phyloP scores from a whole-genome alignment of 2,113 vertebrate genomes.

The Thymallus thymallus region DNA sequence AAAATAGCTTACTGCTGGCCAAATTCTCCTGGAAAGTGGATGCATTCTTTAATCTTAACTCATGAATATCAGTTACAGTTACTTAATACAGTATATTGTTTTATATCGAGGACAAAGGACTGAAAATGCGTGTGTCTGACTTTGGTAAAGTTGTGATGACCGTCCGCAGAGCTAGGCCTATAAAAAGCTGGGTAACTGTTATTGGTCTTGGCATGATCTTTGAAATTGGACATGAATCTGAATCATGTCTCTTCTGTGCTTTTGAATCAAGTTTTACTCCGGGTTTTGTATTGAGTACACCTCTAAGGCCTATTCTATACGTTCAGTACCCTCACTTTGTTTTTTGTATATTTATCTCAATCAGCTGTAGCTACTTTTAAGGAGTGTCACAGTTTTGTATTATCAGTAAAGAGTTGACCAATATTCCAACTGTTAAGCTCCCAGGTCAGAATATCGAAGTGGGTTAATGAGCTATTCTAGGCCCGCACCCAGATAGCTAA shows the following conservation, averaged over 20 bases:
- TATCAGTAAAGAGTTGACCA: constrained; percentile 37
- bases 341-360: constrained; percentile 37
- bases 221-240: background rate
- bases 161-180: background rate
- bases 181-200: background rate
- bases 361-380: constrained; percentile 35
- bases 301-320: background rate
- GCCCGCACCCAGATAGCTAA: constrained; percentile 63
- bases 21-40: constrained; percentile 51
- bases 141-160: background rate
- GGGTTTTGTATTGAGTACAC: background rate
- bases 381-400: constrained; percentile 30
- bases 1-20: constrained; percentile 54
- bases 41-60: constrained; percentile 33
- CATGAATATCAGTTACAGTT: constrained; percentile 7
- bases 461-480: constrained; percentile 70
- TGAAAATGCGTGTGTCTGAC: background rate
- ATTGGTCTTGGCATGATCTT: background rate
- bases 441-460: constrained; percentile 62
- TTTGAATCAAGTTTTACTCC: background rate
- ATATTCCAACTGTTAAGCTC: constrained; percentile 48
- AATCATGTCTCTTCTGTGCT: background rate
- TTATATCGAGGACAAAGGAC: background rate
- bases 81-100: background rate
- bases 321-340: background rate